phyloP scores from a whole-genome alignment of 2,888 invertebrate genomes.

The Myathropa florea region DNA sequence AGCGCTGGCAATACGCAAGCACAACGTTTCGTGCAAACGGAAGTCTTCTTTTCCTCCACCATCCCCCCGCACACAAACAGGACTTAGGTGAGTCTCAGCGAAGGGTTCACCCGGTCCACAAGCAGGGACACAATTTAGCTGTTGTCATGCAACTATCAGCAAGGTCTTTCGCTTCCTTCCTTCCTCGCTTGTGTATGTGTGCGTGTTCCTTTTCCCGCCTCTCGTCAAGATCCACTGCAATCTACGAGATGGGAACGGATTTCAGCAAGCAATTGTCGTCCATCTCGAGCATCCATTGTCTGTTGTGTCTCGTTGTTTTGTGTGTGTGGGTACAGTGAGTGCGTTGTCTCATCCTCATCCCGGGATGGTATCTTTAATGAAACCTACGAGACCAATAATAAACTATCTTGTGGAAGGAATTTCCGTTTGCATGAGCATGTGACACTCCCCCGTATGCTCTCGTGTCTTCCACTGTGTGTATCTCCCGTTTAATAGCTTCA shows the following conservation, averaged over 20 bases:
- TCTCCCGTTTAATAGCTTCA: slow-evolving; percentile 39
- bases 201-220: background rate
- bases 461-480: background rate
- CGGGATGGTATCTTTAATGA: slow-evolving; percentile 52
- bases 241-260: slow-evolving; percentile 41
- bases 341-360: background rate
- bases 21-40: slow-evolving; percentile 21
- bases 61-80: background rate
- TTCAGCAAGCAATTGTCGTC: slow-evolving; percentile 53
- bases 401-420: slow-evolving; percentile 48
- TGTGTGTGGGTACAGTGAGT: background rate
- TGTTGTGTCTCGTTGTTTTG: slow-evolving; percentile 9
- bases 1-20: slow-evolving; percentile 26
- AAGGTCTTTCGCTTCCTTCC: slow-evolving; percentile 34
- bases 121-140: slow-evolving; percentile 30
- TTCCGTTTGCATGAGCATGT: slow-evolving; percentile 32
- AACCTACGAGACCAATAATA: slow-evolving; percentile 61
- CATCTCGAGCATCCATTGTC: slow-evolving; percentile 22
- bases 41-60: slow-evolving; percentile 2
- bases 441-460: slow-evolving; percentile 11
- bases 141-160: slow-evolving; percentile 46
- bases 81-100: slow-evolving; percentile 14
- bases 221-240: slow-evolving; percentile 28
- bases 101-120: slow-evolving; percentile 25
- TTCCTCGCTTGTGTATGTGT: slow-evolving; percentile 6